Evolutionary conservation across 1,140 invertebrate genomes (phyloP).

Genomic region (Helicoverpa armigera): DNA sequence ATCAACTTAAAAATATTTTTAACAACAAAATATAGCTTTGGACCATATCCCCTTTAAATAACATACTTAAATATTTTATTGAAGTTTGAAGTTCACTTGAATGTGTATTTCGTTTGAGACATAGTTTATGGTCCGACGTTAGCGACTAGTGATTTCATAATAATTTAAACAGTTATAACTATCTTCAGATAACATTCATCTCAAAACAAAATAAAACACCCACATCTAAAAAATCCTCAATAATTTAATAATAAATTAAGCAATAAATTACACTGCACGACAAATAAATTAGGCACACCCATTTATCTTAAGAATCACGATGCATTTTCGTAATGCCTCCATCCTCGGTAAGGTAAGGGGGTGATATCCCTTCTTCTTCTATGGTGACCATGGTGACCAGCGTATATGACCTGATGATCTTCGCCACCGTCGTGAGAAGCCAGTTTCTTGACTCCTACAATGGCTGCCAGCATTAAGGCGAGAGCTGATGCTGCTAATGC

Average conservation of each 20-base stretch:
- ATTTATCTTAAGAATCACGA: slow-evolving; percentile 32
- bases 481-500: slow-evolving; percentile 89
- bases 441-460: slow-evolving; percentile 91
- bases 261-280: slow-evolving; percentile 8
- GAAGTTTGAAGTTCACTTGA: too few relatives aligned
- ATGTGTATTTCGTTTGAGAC: too few relatives aligned
- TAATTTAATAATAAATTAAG: slow-evolving; percentile 23
- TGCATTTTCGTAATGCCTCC: slow-evolving; percentile 73
- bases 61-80: too few relatives aligned
- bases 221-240: background rate
- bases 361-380: slow-evolving; percentile 83
- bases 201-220: background rate
- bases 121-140: too few relatives aligned
- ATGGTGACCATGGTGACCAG: slow-evolving; percentile 88
- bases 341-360: slow-evolving; percentile 88
- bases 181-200: too few relatives aligned
- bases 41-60: too few relatives aligned
- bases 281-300: background rate
- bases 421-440: slow-evolving; percentile 88
- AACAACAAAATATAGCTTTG: too few relatives aligned
- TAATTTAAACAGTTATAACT: too few relatives aligned
- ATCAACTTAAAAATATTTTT: too few relatives aligned
- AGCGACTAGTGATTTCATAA: too few relatives aligned
- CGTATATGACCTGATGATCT: slow-evolving; percentile 91
- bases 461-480: slow-evolving; percentile 91